A percentile compares a stretch with the other conserved stretches of the same genome.
Evolutionary conservation across 2,113 vertebrate species (phyloP).

Genomic region (Myrmophylax atrothorax): DNA sequence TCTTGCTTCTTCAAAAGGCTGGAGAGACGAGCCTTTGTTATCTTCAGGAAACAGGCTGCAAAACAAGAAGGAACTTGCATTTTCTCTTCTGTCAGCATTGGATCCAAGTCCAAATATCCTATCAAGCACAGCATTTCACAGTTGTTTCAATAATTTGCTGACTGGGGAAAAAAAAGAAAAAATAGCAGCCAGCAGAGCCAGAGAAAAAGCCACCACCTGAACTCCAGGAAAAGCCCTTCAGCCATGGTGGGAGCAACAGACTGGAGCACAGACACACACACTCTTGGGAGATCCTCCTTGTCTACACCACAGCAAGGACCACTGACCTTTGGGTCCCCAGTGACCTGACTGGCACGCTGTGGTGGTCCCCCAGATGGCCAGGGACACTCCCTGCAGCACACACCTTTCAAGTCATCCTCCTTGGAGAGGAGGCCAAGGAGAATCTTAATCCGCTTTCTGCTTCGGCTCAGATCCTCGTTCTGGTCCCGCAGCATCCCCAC

Average conservation of each 20-base stretch:
- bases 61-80: neutral
- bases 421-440: slow-evolving; percentile 84
- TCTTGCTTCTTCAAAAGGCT: slow-evolving; percentile 80
- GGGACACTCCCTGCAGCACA: neutral
- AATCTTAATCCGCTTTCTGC: slow-evolving; percentile 82
- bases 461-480: slow-evolving; percentile 69
- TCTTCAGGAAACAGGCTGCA: slow-evolving; percentile 83
- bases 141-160: neutral
- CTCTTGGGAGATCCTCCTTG: neutral
- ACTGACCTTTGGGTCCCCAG: neutral
- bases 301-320: neutral
- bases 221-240: neutral
- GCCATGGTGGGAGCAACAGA: neutral
- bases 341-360: neutral
- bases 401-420: slow-evolving; percentile 73
- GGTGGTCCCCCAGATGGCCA: neutral
- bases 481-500: slow-evolving; percentile 88
- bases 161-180: neutral
- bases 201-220: neutral
- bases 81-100: neutral
- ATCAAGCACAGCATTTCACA: neutral
- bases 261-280: neutral
- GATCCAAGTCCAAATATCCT: neutral
- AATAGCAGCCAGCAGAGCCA: neutral
- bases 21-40: slow-evolving; percentile 80